Conservation (phyloP, 2,888 invertebrate genomes). For the Crossocerus cetratus region DNA sequence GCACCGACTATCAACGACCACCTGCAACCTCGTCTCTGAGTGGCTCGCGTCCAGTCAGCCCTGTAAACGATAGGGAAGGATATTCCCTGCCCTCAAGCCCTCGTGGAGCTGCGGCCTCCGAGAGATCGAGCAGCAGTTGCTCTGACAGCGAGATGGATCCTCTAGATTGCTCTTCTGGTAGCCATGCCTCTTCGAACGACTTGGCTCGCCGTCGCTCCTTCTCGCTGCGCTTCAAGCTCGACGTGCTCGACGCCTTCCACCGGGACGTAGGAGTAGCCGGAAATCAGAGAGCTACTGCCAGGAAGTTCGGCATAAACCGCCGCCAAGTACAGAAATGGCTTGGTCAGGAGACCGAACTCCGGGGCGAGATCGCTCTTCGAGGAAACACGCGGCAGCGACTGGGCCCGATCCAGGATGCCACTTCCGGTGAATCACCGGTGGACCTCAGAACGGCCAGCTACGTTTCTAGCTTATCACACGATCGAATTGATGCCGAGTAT, state of each 20-base stretch:
- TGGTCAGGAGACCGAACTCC: slow-evolving; percentile 75
- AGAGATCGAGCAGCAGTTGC: slow-evolving; percentile 66
- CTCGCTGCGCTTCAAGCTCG: slow-evolving; percentile 77
- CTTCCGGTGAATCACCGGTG: slow-evolving; percentile 66
- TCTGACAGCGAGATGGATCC: slow-evolving; percentile 73
- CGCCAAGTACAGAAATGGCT: slow-evolving; percentile 79
- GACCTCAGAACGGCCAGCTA: slow-evolving; percentile 68
- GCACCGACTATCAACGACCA: slow-evolving; percentile 59
- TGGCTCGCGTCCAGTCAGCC: slow-evolving; percentile 58
- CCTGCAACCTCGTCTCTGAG: slow-evolving; percentile 34
- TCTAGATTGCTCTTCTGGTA: slow-evolving; percentile 60
- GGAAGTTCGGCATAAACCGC: slow-evolving; percentile 78
- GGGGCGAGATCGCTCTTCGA: slow-evolving; percentile 71
- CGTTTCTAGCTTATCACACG: slow-evolving; percentile 56
- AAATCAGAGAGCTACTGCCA: slow-evolving; percentile 78
- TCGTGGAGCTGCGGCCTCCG: slow-evolving; percentile 60
- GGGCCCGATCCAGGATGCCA: slow-evolving; percentile 65
- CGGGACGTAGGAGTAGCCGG: slow-evolving; percentile 75
- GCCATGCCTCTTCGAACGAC: slow-evolving; percentile 46
- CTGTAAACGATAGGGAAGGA: slow-evolving; percentile 48
- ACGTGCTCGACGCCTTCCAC: slow-evolving; percentile 78
- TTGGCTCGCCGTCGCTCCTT: slow-evolving; percentile 76
- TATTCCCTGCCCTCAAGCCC: slow-evolving; percentile 66
- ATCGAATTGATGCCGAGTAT: slow-evolving; percentile 62
- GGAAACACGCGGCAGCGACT: slow-evolving; percentile 74